Percentiles rank a stretch among this genome's conserved stretches.
Evolutionary conservation across 2,113 vertebrate genomes (phyloP).

Genomic region (Aegotheles bennettii): DNA sequence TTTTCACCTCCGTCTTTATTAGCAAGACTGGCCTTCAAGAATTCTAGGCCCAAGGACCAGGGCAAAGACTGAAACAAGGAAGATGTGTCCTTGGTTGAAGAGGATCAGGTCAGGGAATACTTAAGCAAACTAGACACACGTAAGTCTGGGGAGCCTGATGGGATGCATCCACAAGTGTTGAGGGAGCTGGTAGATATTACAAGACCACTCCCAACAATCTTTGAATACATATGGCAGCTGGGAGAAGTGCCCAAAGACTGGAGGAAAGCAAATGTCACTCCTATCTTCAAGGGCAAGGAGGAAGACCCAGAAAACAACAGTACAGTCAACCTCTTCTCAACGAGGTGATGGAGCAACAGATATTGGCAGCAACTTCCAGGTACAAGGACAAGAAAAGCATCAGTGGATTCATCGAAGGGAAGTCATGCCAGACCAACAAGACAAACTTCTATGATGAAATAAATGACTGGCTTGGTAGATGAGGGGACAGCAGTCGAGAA

Average conservation of each 20-base stretch:
- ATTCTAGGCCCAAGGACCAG: not conserved
- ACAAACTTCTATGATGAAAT: not conserved
- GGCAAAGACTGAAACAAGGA: not conserved
- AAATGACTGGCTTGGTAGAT: not conserved
- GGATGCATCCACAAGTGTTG: too few species aligned
- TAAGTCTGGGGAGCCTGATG: not conserved
- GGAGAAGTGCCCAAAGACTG: not conserved
- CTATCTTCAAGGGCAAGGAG: not conserved
- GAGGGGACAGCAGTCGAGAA: not conserved
- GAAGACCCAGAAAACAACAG: not conserved
- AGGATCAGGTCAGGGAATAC: not conserved
- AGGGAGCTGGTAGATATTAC: not conserved
- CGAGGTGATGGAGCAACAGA: not conserved
- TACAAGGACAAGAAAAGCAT: not conserved
- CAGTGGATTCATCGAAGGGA: not conserved
- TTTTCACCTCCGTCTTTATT: not conserved
- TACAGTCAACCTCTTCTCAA: not conserved
- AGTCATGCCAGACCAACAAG: not conserved
- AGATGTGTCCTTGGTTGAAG: not conserved
- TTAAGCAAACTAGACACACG: not conserved
- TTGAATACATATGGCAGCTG: not conserved
- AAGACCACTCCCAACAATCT: not conserved
- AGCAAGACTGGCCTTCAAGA: not conserved
- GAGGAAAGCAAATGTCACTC: not conserved
- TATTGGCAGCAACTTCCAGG: not conserved